A percentile compares a stretch with the other conserved stretches of the same genome.
Evolutionary conservation across 2,113 vertebrate genomes (phyloP).

Genomic region (Oncorhynchus clarkii): DNA sequence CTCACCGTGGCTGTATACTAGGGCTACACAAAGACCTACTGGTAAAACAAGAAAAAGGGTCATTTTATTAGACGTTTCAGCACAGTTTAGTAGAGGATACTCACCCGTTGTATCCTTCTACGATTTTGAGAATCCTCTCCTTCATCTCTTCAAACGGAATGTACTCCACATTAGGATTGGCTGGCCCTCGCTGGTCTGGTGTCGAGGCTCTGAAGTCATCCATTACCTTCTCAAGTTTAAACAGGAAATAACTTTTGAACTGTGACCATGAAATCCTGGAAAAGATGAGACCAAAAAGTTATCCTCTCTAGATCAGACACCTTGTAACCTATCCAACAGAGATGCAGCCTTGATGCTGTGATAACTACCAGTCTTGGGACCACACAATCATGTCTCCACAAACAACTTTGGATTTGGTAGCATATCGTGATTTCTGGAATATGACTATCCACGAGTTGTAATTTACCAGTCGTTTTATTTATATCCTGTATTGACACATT

Average conservation of each 20-base stretch:
- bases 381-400: no score
- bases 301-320: neutral
- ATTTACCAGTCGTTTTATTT: no score
- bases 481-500: no score
- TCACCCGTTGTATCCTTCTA: constrained; percentile 95
- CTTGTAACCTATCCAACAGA: no score
- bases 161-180: constrained; percentile 94
- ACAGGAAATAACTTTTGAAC: constrained; percentile 96
- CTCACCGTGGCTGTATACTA: neutral
- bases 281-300: constrained; percentile 15
- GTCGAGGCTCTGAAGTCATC: constrained; percentile 90
- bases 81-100: constrained; percentile 38
- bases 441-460: no score
- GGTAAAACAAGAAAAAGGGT: no score
- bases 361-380: no score
- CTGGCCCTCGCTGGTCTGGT: constrained; percentile 84
- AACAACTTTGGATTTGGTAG: no score
- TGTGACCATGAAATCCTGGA: constrained; percentile 95
- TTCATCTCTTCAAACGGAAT: constrained; percentile 97
- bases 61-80: neutral
- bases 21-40: no score
- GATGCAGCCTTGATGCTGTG: no score
- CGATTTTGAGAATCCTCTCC: constrained; percentile 93
- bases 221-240: constrained; percentile 96
- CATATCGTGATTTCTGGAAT: no score